Base-by-base conservation (phyloP, 2,888 invertebrate genomes). In the Dicyrtomina minuta region DNA sequence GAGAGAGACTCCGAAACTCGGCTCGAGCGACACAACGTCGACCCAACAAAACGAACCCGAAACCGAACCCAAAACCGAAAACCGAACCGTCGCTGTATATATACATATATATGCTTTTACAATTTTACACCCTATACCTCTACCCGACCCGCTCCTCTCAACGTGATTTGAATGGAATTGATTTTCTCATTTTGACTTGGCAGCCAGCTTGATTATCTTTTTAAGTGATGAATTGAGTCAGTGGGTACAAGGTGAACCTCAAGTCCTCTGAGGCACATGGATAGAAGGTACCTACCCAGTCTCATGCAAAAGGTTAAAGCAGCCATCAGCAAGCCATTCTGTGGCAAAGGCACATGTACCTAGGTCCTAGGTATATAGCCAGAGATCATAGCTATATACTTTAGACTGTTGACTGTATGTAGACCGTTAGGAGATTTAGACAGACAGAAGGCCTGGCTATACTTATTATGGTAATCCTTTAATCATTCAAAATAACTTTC, bases 121-220 rank as follows among this genome's bases (percentile, higher is more conserved):
- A 8, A 22, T 17, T n/a, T 56, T 26, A 17, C n/a, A 12, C 13
- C 56, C 22, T n/a, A 56, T 22, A 26, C 56, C n/a, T 2, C 22
- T 6, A 27, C 26, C 13, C 56, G 27, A 41, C 17, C 20, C 33
- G 41, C 44, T 39, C 46, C 22, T 41, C 43, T 46, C 44, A 46
- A 62, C 69, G 69, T 62, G 62, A 62, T 69, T 69, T 69, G 69
- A 69, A 69, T 69, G 56, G 27, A 62, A 69, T 69, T 69, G 69
- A 69, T 69, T 69, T 69, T 55, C 56, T 49, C 62, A 69, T 69
- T 56, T 55, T 64, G 55, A 39, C 27, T 51, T 51, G 53, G 53
- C 59, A 59, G 46, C 39, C n/a, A 49, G 60, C 69, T 62, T 56
- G 69, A 65, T 65, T 65, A 64, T 64, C 62, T 64, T 65, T 65